Evolutionary conservation across 2,113 vertebrate species (phyloP).

Genomic region (Ptilonorhynchus violaceus): DNA sequence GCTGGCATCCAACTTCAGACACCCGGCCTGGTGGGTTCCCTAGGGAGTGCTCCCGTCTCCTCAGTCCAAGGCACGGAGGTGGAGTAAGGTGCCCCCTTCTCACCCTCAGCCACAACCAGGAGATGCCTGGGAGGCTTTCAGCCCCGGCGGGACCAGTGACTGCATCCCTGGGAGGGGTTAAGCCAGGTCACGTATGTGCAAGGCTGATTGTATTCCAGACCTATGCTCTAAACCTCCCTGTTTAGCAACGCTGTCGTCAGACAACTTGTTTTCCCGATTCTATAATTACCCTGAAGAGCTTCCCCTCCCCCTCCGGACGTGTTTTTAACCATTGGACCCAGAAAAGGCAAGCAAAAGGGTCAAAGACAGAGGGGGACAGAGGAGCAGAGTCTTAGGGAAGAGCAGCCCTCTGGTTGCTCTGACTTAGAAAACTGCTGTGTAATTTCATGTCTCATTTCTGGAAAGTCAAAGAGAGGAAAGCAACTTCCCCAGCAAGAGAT

Average conservation of each 20-base stretch:
- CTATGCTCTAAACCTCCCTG: conserved; percentile 60
- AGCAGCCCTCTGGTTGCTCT: background rate
- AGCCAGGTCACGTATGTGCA: conserved; percentile 37
- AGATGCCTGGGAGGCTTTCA: background rate
- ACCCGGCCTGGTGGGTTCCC: background rate
- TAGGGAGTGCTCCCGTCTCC: background rate
- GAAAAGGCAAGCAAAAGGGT: conserved; percentile 11
- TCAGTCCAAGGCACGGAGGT: fast-evolving
- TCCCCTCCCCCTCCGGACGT: background rate
- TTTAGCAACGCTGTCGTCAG: conserved; percentile 66
- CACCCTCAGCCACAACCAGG: background rate
- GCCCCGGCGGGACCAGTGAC: background rate
- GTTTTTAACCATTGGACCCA: conserved; percentile 40
- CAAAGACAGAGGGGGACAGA: background rate
- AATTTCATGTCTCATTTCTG: conserved; percentile 8
- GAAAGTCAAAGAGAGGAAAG: background rate
- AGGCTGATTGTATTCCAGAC: conserved; percentile 64
- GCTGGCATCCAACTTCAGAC: background rate
- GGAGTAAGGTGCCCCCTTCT: background rate
- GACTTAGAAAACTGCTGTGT: background rate
- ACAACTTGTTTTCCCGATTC: conserved; percentile 66
- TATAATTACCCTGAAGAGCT: conserved; percentile 58
- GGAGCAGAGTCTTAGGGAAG: background rate
- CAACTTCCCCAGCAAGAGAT: background rate
- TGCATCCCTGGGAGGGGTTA: conserved; percentile 49